These are phyloP conservation scores for Panulirus ornatus DNA, from an alignment of 1,140 invertebrate genomes.

Conservation along the genomic window DNA sequence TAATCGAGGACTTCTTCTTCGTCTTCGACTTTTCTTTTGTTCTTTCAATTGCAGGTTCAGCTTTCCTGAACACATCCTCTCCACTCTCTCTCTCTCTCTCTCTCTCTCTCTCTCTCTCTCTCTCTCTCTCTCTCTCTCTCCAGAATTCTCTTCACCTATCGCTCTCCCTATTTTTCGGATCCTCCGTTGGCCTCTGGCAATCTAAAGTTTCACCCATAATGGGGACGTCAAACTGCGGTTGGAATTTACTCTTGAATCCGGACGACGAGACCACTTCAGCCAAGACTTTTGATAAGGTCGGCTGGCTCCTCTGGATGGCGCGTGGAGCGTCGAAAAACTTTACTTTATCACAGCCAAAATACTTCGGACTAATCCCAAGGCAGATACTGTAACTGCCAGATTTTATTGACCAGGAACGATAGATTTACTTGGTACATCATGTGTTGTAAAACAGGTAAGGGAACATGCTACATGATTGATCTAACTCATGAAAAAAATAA, in stretches of 20 bases:
- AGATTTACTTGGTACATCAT: background rate
- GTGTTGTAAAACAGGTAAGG: background rate
- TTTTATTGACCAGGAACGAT: background rate
- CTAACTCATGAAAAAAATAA: background rate
- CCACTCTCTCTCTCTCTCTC: background rate
- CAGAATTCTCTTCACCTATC: background rate
- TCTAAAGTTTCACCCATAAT: constrained; percentile 40
- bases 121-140: background rate
- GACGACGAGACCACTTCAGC: background rate
- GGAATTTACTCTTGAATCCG: constrained; percentile 27
- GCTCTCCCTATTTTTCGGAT: background rate
- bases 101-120: background rate
- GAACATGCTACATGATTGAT: background rate
- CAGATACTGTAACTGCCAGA: background rate
- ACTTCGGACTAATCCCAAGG: background rate
- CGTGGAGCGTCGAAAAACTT: background rate
- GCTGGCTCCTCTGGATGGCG: background rate
- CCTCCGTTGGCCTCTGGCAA: constrained; percentile 14
- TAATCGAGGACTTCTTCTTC: background rate
- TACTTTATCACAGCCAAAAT: too few relatives aligned
- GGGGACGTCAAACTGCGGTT: constrained; percentile 32
- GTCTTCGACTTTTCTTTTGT: background rate
- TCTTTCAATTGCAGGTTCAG: too few relatives aligned
- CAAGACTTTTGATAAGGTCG: constrained; percentile 7
- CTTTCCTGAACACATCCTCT: background rate